Conservation (phyloP, 2,888 invertebrate species). For the Campoplex capitator region DNA sequence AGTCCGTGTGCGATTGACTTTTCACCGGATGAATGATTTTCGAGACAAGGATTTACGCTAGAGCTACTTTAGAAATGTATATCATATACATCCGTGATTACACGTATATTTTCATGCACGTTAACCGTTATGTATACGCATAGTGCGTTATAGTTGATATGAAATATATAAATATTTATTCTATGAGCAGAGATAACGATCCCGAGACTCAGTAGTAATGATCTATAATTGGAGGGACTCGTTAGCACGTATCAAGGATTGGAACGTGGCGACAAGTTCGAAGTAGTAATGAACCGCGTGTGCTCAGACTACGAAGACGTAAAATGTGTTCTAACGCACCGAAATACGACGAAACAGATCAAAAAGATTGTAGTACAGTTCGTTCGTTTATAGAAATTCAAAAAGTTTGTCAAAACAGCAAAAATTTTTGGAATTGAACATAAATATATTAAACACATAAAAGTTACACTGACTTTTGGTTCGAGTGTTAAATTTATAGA, state of each 20-base stretch:
- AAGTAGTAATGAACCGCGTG: conserved; percentile 38
- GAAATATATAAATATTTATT: neutral
- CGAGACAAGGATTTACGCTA: conserved; percentile 30
- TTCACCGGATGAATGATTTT: conserved; percentile 47
- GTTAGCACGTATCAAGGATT: conserved; percentile 20
- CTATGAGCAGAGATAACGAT: neutral
- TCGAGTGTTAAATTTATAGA: neutral
- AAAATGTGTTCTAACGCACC: too few species aligned
- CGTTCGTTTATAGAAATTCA: neutral
- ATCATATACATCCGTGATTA: neutral
- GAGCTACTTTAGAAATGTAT: conserved; percentile 21
- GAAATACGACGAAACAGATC: neutral
- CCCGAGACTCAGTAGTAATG: conserved; percentile 6
- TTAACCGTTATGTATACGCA: neutral
- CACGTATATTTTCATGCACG: neutral
- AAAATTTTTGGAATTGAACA: neutral
- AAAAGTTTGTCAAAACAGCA: neutral
- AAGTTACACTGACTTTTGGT: neutral
- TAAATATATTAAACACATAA: neutral
- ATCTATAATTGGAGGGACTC: conserved; percentile 22
- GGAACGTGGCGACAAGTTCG: neutral
- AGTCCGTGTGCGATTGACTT: conserved; percentile 27
- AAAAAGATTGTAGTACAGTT: neutral
- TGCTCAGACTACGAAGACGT: conserved; percentile 23
- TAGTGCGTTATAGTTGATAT: neutral